These are phyloP conservation scores for Embiotoca jacksoni DNA, from an alignment of 2,113 vertebrate species.

Conservation along the genomic window DNA sequence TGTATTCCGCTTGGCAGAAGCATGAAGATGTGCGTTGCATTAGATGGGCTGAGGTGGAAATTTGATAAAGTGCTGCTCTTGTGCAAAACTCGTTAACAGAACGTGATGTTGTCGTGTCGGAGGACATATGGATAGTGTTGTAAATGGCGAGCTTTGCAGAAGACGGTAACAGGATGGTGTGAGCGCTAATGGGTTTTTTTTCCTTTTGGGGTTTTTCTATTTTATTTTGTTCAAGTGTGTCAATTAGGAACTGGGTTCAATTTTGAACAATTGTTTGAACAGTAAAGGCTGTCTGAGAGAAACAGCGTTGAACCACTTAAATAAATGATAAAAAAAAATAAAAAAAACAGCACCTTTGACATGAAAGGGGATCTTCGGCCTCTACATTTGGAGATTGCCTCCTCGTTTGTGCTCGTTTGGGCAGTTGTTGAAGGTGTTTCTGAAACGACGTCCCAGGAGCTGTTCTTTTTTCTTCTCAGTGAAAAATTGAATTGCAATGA, in stretches of 20 bases:
- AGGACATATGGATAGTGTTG: conserved; percentile 46
- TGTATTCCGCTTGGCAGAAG: conserved; percentile 18
- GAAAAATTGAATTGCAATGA: conserved; percentile 58
- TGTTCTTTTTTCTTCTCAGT: conserved; percentile 37
- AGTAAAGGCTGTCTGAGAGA: not conserved
- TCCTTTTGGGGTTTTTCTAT: not conserved
- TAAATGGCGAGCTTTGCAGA: conserved; percentile 41
- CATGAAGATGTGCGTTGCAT: conserved; percentile 42
- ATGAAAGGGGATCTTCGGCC: conserved; percentile 24
- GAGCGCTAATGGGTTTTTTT: conserved; percentile 16
- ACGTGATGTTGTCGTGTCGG: conserved; percentile 52
- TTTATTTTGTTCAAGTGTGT: conserved; percentile 25
- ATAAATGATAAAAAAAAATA: not conserved
- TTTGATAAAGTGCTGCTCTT: conserved; percentile 57
- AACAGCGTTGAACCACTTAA: conserved; percentile 9
- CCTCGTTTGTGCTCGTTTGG: conserved; percentile 44
- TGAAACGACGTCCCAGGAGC: conserved; percentile 37
- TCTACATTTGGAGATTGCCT: conserved; percentile 28
- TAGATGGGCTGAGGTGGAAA: conserved; percentile 42
- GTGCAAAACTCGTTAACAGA: conserved; percentile 54
- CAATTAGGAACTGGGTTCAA: conserved; percentile 34
- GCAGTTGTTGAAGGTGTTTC: conserved; percentile 34
- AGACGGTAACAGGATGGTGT: conserved; percentile 11
- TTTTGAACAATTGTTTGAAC: conserved; percentile 18
- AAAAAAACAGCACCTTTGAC: conserved; percentile 30